Conservation (phyloP, 1,140 invertebrate genomes). For the Mycetomoellerius zeteki region DNA sequence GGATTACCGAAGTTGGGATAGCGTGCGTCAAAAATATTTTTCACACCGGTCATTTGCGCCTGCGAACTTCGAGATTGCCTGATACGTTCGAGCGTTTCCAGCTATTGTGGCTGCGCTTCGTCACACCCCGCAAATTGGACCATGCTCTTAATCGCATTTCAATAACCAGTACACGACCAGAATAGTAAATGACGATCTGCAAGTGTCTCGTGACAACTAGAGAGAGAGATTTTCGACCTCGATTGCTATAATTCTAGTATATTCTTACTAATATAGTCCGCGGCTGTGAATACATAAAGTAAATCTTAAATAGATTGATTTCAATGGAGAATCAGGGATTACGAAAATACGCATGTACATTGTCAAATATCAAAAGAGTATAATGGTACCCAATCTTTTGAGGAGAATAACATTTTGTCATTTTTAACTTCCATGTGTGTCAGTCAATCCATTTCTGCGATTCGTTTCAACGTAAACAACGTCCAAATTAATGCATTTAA, state of each 20-base stretch:
- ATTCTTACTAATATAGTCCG: neutral
- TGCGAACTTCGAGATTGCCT: neutral
- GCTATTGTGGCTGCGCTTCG: neutral
- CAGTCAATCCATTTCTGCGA: too few relatives aligned
- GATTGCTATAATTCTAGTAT: slow-evolving; percentile 11
- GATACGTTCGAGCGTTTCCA: neutral
- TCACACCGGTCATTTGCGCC: neutral
- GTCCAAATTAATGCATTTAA: too few relatives aligned
- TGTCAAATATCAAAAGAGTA: too few relatives aligned
- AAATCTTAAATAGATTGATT: neutral
- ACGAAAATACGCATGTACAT: neutral
- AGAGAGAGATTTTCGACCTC: neutral
- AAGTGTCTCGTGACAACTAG: neutral
- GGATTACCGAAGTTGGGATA: neutral
- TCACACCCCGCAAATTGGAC: slow-evolving; percentile 18
- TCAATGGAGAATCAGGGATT: neutral
- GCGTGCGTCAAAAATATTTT: neutral
- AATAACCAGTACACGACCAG: slow-evolving; percentile 38
- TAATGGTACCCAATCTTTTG: too few relatives aligned
- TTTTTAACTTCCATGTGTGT: too few relatives aligned
- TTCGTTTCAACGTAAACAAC: too few relatives aligned
- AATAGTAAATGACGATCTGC: slow-evolving; percentile 15
- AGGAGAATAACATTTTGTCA: too few relatives aligned
- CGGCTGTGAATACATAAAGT: neutral
- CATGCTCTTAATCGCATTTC: slow-evolving; percentile 50